Evolutionary conservation across 2,797 vertebrate genomes (phyloP), one percentile per base, ranked within the genome.

Genomic region (Vipera latastei): DNA sequence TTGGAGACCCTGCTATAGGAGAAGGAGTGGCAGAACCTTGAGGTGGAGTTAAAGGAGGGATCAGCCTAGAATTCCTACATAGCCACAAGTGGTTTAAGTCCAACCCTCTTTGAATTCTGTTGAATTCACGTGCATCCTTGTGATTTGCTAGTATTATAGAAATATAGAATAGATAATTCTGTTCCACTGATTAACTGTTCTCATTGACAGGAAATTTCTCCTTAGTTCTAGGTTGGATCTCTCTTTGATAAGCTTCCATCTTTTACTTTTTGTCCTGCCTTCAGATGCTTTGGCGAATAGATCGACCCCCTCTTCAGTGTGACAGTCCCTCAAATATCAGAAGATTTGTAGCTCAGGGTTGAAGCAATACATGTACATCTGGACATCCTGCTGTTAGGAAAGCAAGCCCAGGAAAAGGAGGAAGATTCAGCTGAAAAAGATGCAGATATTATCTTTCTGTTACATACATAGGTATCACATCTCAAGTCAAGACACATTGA

Each of bases 321-420:
- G 28, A n/a, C 65, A 69, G n/a, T 14, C 13, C n/a, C 14, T 69
- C n/a, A 32, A 69, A 18, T 69, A 32, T 69, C 18, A 14, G n/a
- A 69, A 69, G 65, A 32, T 69, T 69, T 69, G 65, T 32, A 32
- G 14, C 65, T 69, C 14, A 18, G n/a, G 65, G n/a, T 32, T 69
- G 12, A 51, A 88, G 73, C 13, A 51, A 86, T 9, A 91, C 91
- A 94, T 92, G 90, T 92, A 93, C 44, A 88, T 86, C 96, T 87
- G 94, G 6, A 7, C n/a, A 55, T 69, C 88, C 94, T 95, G 32
- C 0, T 55, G 92, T 95, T 90, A 1, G 65, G 94, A 92, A 95
- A 95, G 94, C 93, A 95, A 94, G 95, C 94, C 96, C 93, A 92
- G 95, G 93, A 95, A 96, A 96, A 97, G 92, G 96, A 96, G 95